A percentile compares a stretch with the other conserved stretches of the same genome.
These are phyloP conservation scores for Bufo gargarizans DNA, from an alignment of 2,113 vertebrate genomes.

Conservation along the genomic window DNA sequence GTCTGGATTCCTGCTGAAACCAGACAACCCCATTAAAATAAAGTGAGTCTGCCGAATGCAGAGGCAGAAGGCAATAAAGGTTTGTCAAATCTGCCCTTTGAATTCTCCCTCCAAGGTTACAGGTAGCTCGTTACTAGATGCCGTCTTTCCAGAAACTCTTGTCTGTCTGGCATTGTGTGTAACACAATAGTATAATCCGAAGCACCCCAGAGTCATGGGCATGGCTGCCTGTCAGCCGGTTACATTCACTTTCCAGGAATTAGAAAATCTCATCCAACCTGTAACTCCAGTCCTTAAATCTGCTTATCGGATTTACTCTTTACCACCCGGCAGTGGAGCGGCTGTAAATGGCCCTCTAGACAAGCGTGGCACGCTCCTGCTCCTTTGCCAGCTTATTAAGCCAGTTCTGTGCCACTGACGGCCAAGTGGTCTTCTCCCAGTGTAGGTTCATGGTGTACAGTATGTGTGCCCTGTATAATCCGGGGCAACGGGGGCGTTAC, in stretches of 20 bases:
- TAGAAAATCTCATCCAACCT: conserved; percentile 11
- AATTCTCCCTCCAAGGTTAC: too few species aligned
- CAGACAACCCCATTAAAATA: too few species aligned
- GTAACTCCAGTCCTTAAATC: conserved; percentile 9
- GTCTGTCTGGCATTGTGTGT: not conserved
- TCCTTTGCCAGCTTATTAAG: not conserved
- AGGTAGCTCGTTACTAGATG: too few species aligned
- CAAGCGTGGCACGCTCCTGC: not conserved
- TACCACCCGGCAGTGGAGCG: not conserved
- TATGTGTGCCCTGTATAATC: too few species aligned
- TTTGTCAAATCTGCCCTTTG: too few species aligned
- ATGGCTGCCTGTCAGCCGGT: not conserved
- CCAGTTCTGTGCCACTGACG: not conserved
- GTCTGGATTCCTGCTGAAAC: too few species aligned
- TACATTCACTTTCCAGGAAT: conserved; percentile 34
- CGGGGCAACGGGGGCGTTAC: too few species aligned
- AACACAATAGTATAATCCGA: not conserved
- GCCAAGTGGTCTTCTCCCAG: not conserved
- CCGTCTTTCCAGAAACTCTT: too few species aligned
- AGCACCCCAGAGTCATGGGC: not conserved
- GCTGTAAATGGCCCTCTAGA: not conserved
- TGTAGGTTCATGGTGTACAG: too few species aligned
- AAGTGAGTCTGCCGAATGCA: too few species aligned
- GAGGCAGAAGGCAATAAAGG: too few species aligned
- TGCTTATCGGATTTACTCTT: not conserved